Evolutionary conservation across 2,797 vertebrate species (phyloP).

Genomic region (Acestrorhynchus altus): DNA sequence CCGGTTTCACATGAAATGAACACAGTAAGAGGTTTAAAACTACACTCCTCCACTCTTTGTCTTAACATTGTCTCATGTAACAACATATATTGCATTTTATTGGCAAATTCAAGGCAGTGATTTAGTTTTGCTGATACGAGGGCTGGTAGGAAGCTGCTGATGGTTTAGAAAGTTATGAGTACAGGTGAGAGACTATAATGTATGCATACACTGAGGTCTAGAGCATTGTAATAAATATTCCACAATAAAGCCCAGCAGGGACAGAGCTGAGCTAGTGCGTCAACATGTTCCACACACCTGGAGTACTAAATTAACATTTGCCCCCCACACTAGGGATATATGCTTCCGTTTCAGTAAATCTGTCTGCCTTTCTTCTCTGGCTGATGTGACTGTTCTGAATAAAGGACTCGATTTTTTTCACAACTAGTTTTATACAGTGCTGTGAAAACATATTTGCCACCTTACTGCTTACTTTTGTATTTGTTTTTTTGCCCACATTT

Average conservation of each 20-base stretch:
- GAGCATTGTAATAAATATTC: conserved; percentile 52
- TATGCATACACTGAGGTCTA: conserved; percentile 47
- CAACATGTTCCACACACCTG: conserved; percentile 11
- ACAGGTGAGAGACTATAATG: conserved; percentile 32
- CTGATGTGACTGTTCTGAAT: background rate
- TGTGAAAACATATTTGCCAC: too few species aligned
- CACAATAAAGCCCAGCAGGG: conserved; percentile 47
- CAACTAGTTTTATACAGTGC: too few species aligned
- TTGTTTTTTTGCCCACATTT: too few species aligned
- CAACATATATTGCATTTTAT: conserved; percentile 23
- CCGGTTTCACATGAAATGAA: too few species aligned
- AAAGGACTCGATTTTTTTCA: background rate
- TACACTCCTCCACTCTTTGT: too few species aligned
- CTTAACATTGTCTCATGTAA: conserved; percentile 2
- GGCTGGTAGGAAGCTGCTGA: conserved; percentile 28
- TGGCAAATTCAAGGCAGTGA: conserved; percentile 3
- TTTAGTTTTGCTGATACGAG: conserved; percentile 1
- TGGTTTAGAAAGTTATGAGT: conserved; percentile 32
- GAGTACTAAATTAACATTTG: conserved; percentile 42
- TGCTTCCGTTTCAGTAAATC: background rate
- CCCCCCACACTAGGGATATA: conserved; percentile 19
- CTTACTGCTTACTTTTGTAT: too few species aligned
- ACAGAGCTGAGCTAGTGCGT: conserved; percentile 15
- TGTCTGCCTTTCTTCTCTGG: background rate
- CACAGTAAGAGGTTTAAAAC: too few species aligned